A percentile compares a stretch with the other conserved stretches of the same genome.
Conservation (phyloP, 2,113 vertebrate species). For the Myiopsitta monachus region DNA sequence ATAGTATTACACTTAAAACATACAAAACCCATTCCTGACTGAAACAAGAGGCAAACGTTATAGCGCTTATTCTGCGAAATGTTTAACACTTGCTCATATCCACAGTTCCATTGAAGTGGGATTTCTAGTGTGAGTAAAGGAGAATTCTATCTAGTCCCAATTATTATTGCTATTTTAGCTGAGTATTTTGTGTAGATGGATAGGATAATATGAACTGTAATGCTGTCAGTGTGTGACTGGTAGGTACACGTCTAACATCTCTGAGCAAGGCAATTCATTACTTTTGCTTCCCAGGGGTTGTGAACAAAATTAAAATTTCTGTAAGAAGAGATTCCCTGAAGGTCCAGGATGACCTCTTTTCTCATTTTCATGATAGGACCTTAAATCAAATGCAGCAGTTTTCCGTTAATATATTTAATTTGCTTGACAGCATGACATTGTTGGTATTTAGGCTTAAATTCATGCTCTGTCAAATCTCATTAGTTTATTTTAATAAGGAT, state of each 20-base stretch:
- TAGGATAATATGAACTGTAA: neutral
- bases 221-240: neutral
- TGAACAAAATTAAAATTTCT: conserved; percentile 48
- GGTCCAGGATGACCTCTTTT: conserved; percentile 38
- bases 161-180: neutral
- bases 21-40: neutral
- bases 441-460: conserved; percentile 52
- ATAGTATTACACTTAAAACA: neutral
- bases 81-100: neutral
- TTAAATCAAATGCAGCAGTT: conserved; percentile 26
- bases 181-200: neutral
- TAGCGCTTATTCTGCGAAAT: neutral
- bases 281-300: conserved; percentile 21
- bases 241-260: neutral
- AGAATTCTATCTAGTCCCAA: neutral
- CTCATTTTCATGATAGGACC: neutral
- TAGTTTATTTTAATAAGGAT: conserved; percentile 18
- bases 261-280: conserved; percentile 29
- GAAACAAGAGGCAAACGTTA: neutral
- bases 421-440: conserved; percentile 20
- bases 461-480: conserved; percentile 41
- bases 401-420: conserved; percentile 33
- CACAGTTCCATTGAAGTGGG: neutral
- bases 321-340: conserved; percentile 29
- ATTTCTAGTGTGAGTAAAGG: neutral